A percentile compares a stretch with the other conserved stretches of the same genome.
Evolutionary conservation across 2,797 vertebrate genomes (phyloP).

Genomic region (Masticophis lateralis): DNA sequence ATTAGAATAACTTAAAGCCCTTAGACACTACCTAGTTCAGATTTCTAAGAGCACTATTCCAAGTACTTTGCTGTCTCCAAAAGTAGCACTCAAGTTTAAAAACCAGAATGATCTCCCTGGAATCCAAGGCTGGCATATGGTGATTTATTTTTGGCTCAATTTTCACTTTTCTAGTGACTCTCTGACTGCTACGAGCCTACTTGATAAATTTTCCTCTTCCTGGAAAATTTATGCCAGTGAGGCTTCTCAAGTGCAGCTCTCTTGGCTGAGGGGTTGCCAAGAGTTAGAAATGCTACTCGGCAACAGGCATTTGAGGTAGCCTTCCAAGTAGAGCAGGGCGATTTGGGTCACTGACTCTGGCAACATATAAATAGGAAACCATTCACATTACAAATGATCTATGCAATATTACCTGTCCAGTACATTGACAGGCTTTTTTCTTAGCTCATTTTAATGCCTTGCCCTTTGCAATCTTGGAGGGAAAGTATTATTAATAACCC

Average conservation of each 20-base stretch:
- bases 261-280: background rate
- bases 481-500: background rate
- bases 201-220: background rate
- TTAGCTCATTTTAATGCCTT: background rate
- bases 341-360: background rate
- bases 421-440: background rate
- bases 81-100: background rate
- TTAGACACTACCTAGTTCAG: background rate
- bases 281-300: background rate
- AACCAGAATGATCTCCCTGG: background rate
- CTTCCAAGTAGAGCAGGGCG: background rate
- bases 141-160: background rate
- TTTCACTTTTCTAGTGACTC: background rate
- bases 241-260: background rate
- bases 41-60: background rate
- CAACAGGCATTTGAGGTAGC: background rate
- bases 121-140: background rate
- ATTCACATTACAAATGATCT: background rate
- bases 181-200: background rate
- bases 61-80: background rate
- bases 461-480: background rate
- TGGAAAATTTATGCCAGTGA: background rate
- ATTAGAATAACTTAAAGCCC: background rate
- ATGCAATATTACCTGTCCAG: background rate
- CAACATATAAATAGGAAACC: background rate